Evolutionary conservation across 2,888 invertebrate species (phyloP).

Genomic region (Amiota mariae): DNA sequence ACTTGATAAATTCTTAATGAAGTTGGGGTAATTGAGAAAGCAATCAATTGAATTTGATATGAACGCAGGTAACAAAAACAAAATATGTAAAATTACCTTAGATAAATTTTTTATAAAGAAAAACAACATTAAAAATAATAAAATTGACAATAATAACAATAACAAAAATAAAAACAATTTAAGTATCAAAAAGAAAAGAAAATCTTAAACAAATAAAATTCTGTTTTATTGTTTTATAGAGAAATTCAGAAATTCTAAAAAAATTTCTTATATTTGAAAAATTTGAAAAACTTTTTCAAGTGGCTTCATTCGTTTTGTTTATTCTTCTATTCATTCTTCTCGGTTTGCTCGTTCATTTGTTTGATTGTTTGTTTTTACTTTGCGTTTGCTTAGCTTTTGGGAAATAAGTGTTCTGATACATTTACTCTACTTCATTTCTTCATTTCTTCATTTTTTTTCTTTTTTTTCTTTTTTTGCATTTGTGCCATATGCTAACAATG

Average conservation of each 20-base stretch:
- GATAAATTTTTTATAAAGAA: neutral
- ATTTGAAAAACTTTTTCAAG: slow-evolving; percentile 9
- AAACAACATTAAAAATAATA: neutral
- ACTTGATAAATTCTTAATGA: too few relatives aligned
- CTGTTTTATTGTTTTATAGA: neutral
- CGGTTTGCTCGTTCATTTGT: neutral
- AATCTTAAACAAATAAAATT: neutral
- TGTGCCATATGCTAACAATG: neutral
- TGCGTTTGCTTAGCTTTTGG: neutral
- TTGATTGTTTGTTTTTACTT: neutral
- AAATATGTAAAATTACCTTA: too few relatives aligned
- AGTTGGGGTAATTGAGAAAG: too few relatives aligned
- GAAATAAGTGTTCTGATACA: neutral
- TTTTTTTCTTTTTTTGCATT: too few relatives aligned
- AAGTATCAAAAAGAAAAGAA: neutral
- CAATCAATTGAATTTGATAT: too few relatives aligned
- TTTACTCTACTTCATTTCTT: neutral
- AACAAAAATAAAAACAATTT: neutral
- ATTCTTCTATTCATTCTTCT: neutral
- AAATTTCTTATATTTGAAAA: neutral
- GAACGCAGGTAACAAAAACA: neutral
- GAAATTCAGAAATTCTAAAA: too few relatives aligned
- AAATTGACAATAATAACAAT: neutral
- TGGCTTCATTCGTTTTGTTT: neutral
- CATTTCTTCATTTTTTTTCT: too few relatives aligned